Conservation (phyloP, 2,797 vertebrate genomes). For the Arremon aurantiirostris region DNA sequence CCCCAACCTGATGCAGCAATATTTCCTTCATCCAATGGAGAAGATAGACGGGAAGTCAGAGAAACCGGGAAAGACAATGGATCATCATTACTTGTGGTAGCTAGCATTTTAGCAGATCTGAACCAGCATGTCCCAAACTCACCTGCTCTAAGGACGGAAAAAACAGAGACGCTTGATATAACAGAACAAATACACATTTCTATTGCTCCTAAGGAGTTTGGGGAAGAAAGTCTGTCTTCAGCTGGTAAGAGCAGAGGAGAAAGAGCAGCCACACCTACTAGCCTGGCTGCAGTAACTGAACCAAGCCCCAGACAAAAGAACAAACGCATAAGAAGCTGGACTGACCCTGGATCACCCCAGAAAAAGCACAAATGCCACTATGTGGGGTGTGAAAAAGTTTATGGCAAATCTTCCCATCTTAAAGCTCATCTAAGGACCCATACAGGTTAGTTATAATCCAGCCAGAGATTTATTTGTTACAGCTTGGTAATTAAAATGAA, state of each 20-base stretch:
- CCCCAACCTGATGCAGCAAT: constrained; percentile 78
- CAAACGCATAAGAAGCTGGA: constrained; percentile 86
- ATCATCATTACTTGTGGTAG: constrained; percentile 92
- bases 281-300: constrained; percentile 74
- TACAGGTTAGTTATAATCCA: constrained; percentile 89
- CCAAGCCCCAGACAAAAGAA: constrained; percentile 92
- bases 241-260: constrained; percentile 76
- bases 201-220: constrained; percentile 72
- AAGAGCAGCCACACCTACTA: constrained; percentile 92
- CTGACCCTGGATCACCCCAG: constrained; percentile 89
- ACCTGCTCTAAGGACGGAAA: constrained; percentile 56
- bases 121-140: constrained; percentile 90
- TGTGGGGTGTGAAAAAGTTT: constrained; percentile 98
- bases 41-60: constrained; percentile 79
- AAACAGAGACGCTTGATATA: constrained; percentile 40
- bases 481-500: constrained; percentile 51
- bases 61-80: constrained; percentile 87
- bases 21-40: constrained; percentile 73
- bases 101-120: constrained; percentile 94
- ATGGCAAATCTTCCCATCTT: constrained; percentile 99
- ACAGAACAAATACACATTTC: constrained; percentile 76
- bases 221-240: constrained; percentile 52
- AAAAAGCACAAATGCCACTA: constrained; percentile 99
- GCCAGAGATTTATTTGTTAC: constrained; percentile 52
- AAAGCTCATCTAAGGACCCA: constrained; percentile 99